Evolutionary conservation across 2,888 invertebrate species (phyloP), one percentile per base, ranked within the genome.

Genomic region (Orgyia antiqua): DNA sequence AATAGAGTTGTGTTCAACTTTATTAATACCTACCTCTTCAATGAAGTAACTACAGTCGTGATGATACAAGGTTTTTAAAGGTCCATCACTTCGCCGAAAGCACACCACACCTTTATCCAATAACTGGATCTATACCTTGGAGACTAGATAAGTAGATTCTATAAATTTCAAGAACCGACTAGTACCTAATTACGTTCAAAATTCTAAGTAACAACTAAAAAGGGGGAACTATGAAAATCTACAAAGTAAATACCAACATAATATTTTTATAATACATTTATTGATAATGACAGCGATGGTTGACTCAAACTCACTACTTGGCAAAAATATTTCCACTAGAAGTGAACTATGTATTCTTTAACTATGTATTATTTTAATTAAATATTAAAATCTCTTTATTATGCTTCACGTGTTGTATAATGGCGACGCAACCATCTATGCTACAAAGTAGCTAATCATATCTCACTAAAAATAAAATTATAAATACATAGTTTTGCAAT

Each of bases 201-300:
- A n/a, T n/a, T n/a, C n/a, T n/a, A n/a, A n/a, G n/a, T n/a, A n/a
- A n/a, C n/a, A n/a, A n/a, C n/a, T n/a, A n/a, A n/a, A n/a, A n/a
- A n/a, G 9, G 23, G 44, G 15, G 13, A 26, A 33, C 39, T 42
- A 52, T 29, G 11, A 10, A 15, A 10, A 8, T 20, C 37, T 47
- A 46, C 38, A 34, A 62, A 63, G 45, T 58, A n/a, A 57, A 68
- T 68, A 66, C 58, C 51, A 68, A 58, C 39, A 29, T 43, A 43
- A 58, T 60, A 66, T 10, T 69, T 77, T 83, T 78, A 83, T 78
- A 72, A 75, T 84, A 86, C 83, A 84, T 84, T 84, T 84, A 86
- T 83, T 84, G 73, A 82, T 83, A 83, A 84, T 86, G 84, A 86
- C 79, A 86, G 86, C 84, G 75, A 83, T 76, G 79, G 72, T 83